Base-by-base conservation (phyloP, 1,140 invertebrate species). In the Maconellicoccus hirsutus region DNA sequence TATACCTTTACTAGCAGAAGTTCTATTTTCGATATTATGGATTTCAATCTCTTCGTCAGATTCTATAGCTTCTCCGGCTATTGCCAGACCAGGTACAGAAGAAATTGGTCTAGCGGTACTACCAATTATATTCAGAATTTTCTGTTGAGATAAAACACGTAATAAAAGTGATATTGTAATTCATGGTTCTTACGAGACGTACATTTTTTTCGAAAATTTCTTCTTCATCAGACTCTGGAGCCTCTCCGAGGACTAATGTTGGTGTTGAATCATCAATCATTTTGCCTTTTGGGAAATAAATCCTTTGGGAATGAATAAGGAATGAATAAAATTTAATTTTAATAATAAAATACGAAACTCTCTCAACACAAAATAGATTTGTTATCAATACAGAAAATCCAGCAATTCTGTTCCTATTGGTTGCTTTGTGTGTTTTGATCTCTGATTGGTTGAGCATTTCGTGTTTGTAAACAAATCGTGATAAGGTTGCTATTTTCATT, bases 161-260 rank as follows among this genome's bases (percentile, higher is more conserved):
- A n/a, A n/a, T n/a, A n/a, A 33, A 33, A 33, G 12, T 33, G 29
- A 33, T 33, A 33, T 12, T 33, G 12, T 33, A 6, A 33, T 33
- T 33, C 12, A 33, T 3, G 29, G 3, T 33, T 6, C 29, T 33
- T 33, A 33, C 29, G 29, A 12, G 22, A 66, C 22, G 10, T 66
- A 66, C 61, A 66, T 66, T 66, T 66, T 66, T 26, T 66, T 66
- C 61, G 25, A 66, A 66, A 3, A 25, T 66, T 23, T 26, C 21
- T 66, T 66, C 61, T 23, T 66, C 61, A 16, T 66, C 61, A 12
- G 61, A 66, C 25, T 66, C 61, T 6, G 61, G 61, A 25, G 61
- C 61, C 25, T 66, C 61, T 25, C 61, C 61, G 6, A 66, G 25
- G 1, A 66, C 25, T 16, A 66, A 19, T 14, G 61, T 66, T 4